Evolutionary conservation across 1,140 invertebrate species (phyloP).

Genomic region (Polypedilum pembai): DNA sequence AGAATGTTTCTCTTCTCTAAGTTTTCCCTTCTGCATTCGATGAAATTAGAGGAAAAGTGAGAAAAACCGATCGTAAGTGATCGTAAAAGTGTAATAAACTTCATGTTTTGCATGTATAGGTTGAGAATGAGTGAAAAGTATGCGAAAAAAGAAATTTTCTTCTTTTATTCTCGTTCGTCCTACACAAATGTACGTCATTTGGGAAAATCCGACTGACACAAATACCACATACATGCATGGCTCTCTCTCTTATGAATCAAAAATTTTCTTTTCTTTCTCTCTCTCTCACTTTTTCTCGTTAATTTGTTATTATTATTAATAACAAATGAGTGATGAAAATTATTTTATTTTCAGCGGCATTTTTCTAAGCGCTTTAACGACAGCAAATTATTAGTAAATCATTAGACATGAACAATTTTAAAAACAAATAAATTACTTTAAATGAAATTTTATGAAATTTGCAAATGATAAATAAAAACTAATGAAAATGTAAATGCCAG

Average conservation of each 20-base stretch:
- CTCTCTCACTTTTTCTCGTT: neutral
- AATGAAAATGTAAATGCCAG: no score
- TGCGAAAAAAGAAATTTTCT: neutral
- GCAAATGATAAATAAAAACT: no score
- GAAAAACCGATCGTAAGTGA: neutral
- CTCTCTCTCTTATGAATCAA: neutral
- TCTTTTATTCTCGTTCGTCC: neutral
- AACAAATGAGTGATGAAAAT: no score
- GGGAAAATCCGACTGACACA: constrained; percentile 9
- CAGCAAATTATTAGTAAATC: no score
- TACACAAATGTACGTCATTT: neutral
- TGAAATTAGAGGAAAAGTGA: neutral
- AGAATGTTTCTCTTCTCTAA: constrained; percentile 11
- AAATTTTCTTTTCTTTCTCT: neutral
- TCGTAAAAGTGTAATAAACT: constrained; percentile 13
- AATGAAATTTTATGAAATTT: no score
- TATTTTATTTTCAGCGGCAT: no score
- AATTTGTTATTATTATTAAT: no score
- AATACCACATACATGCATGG: neutral
- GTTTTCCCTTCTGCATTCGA: neutral
- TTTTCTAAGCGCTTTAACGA: no score
- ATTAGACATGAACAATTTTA: no score
- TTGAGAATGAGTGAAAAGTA: neutral
- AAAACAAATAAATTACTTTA: no score
- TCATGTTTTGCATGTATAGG: neutral